Evolutionary conservation across 2,888 invertebrate species (phyloP), one percentile per base, ranked within the genome.

Genomic region (Nyleta sp.): DNA sequence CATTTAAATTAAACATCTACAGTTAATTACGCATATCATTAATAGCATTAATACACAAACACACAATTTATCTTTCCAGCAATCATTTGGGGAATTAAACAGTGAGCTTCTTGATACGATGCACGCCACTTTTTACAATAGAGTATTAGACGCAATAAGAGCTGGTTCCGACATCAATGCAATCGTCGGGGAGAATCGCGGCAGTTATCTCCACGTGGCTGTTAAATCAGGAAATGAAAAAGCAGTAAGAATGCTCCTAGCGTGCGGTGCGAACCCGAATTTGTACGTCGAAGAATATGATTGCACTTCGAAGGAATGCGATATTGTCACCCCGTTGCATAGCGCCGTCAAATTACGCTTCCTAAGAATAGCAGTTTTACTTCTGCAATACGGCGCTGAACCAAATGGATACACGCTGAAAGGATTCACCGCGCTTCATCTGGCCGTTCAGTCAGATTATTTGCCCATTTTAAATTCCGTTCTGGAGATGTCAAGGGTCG

Each of bases 211-310:
- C n/a, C 67, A 68, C 20, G 38, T 22, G 17, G 67, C 67, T 18
- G 57, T 68, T 8, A 55, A 28, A 38, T 48, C 46, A 8, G 53
- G 46, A 55, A 68, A 68, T 10, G 67, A 68, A 57, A 17, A 17
- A 48, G 35, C 46, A 8, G 46, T 68, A 10, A 22, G 46, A 3
- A 2, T 46, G 5, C 48, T 68, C 17, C 28, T 68, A 33, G 24
- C 28, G 0, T 46, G 28, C 11, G 57, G 48, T 10, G 67, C 67
- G 35, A 28, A 68, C 11, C 67, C 67, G 2, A 68, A 68, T n/a
- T 3, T 22, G 0, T 55, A 57, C 18, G 57, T 46, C 13, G n/a
- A 24, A n/a, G 38, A 48, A 28, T 46, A 44, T 22, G 53, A 68
- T 38, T 7, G 10, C 15, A 5, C 2, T 8, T 1, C 8, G 13